Base-by-base conservation (phyloP, 2,888 invertebrate genomes). In the Sphecodes monilicornis region DNA sequence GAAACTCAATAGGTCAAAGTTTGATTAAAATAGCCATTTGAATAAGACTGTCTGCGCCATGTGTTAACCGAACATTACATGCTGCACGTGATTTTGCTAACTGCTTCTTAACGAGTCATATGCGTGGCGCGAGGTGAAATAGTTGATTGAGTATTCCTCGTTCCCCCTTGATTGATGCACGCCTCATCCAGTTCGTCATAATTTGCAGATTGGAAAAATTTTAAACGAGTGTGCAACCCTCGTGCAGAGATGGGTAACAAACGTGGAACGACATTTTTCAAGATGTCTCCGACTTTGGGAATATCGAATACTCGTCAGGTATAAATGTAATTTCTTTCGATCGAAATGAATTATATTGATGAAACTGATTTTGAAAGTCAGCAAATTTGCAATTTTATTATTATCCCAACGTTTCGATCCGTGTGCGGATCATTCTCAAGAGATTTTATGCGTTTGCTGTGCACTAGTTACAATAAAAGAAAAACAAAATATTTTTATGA, bases 61-160 rank as follows among this genome's bases (percentile, higher is more conserved):
- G 39, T 70, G 46, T 46, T 74, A n/a, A 22, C 13, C 26, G 46
- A 69, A 78, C 32, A 76, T 78, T 72, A 41, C 54, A 73, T 29
- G 70, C 54, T 76, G 16, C 57, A 50, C 57, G 22, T 36, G 57
- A 75, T 78, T 78, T 72, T 60, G 72, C 78, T 88, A 88, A 88
- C 84, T 78, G 80, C 43, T 82, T 86, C 81, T 84, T 88, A 88
- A 88, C 86, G 88, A 88, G 84, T 77, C 79, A 76, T 82, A 83
- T 78, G 82, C 84, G 86, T 88, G 84, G 81, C 79, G 41, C 71
- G 73, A 86, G 76, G 74, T 80, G 73, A 64, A 79, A 79, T 69
- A 68, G 82, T 66, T 64, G 78, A 43, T 46, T 22, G 41, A 75
- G 74, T 57, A 57, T 68, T 64, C 70, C 76, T 78, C 64, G 64